phyloP scores from a whole-genome alignment of 2,888 invertebrate genomes.

The Parascotia fuliginaria region DNA sequence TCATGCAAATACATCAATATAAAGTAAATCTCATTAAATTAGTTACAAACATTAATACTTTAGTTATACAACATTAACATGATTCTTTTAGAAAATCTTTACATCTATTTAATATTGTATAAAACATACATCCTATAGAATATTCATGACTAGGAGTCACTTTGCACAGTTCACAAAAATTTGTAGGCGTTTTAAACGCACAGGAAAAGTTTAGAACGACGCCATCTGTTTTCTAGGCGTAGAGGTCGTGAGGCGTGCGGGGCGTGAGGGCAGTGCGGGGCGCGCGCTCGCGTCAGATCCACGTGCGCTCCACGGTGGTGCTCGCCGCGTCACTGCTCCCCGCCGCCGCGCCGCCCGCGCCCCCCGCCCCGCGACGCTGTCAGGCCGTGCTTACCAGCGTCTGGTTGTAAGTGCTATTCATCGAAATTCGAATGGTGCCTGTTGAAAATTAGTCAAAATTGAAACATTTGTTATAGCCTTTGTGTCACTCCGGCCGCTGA shows the following conservation, averaged over 20 bases:
- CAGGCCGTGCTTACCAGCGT: constrained; percentile 72
- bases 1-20: not conserved
- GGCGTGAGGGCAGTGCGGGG: constrained; percentile 31
- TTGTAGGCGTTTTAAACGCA: constrained; percentile 24
- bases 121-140: not conserved
- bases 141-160: constrained; percentile 14
- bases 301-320: constrained; percentile 38
- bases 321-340: constrained; percentile 43
- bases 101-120: not conserved
- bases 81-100: not conserved
- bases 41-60: constrained; percentile 1
- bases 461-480: not conserved
- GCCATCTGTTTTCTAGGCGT: constrained; percentile 56
- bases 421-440: constrained; percentile 81
- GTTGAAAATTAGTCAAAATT: constrained; percentile 25
- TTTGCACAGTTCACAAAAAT: constrained; percentile 3
- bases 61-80: not conserved
- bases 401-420: constrained; percentile 82
- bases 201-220: constrained; percentile 6
- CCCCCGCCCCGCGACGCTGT: constrained; percentile 66
- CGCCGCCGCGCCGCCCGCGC: constrained; percentile 56
- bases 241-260: constrained; percentile 76
- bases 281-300: constrained; percentile 44
- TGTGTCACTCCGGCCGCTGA: constrained; percentile 14
- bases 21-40: not conserved